Evolutionary conservation across 2,113 vertebrate species (phyloP), one percentile per base, ranked within the genome.

Genomic region (Talpa occidentalis): DNA sequence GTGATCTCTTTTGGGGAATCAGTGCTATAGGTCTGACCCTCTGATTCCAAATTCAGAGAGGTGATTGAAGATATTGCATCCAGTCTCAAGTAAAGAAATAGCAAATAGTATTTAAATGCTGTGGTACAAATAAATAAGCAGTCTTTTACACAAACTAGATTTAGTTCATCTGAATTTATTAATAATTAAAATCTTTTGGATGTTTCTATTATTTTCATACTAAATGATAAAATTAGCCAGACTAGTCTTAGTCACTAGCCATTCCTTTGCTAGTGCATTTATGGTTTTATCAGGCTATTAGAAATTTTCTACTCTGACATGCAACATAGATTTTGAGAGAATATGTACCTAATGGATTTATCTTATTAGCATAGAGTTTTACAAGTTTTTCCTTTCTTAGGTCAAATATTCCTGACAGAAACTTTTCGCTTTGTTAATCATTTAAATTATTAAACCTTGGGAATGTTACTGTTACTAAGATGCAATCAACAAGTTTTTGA

Each of bases 401-500:
- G 35, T 93, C 83, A 80, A 56, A 47, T 59, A 30, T 84, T 90
- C 44, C 54, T 74, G 37, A n/a, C 56, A 66, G 15, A 91, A 69
- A 86, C 17, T 52, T 89, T 94, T 96, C 87, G 21, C 52, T 88
- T 80, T 93, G 32, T 90, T 93, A 92, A 77, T 90, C 73, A 72
- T n/a, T 79, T 93, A 67, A 69, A 1, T 90, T 47, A 59, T 81
- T 93, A 85, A 90, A 92, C 44, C 60, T 96, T 62, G 37, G 28
- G 42, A 80, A 16, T 69, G 26, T n/a, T 90, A 49, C 64, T 64
- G 17, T 32, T 70, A 24, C 47, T 60, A 14, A 32, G 17, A 28
- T 87, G 85, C 66, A 88, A 35, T 69, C 69, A 93, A 74, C 11
- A 28, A 30, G 30, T 76, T 74, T 95, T 73, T 67, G 10, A 79